Percentiles rank a stretch among this genome's conserved stretches.
Evolutionary conservation across 2,888 invertebrate genomes (phyloP).

Genomic region (Dolichopus griseipennis): DNA sequence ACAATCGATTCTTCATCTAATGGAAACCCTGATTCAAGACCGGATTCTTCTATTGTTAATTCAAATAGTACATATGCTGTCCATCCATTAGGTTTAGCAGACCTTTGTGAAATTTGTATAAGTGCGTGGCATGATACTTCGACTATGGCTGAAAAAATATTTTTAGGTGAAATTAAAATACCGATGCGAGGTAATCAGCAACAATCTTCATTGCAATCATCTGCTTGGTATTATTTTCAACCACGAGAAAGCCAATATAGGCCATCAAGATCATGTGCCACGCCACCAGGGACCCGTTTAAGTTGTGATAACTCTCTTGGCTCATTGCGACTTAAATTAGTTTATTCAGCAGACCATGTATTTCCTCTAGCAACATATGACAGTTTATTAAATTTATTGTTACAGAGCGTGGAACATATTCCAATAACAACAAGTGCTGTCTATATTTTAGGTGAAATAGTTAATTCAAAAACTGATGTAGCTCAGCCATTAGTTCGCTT

Average conservation of each 20-base stretch:
- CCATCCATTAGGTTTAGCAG: constrained; percentile 51
- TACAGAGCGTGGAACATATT: constrained; percentile 49
- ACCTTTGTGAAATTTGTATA: constrained; percentile 71
- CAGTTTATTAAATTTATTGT: constrained; percentile 63
- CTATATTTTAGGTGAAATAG: constrained; percentile 73
- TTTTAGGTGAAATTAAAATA: constrained; percentile 79
- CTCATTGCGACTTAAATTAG: constrained; percentile 73
- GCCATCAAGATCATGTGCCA: constrained; percentile 54
- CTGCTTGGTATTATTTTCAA: constrained; percentile 71
- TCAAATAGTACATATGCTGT: constrained; percentile 50
- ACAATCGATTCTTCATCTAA: constrained; percentile 43
- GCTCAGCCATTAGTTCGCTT: constrained; percentile 81
- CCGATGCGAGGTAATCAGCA: constrained; percentile 61
- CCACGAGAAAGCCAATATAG: constrained; percentile 57
- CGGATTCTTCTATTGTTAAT: constrained; percentile 27
- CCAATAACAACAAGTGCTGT: constrained; percentile 73
- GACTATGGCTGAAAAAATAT: constrained; percentile 65
- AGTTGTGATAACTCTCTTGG: constrained; percentile 58
- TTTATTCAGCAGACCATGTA: constrained; percentile 83
- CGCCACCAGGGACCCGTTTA: constrained; percentile 64
- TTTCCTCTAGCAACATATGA: constrained; percentile 76
- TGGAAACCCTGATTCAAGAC: constrained; percentile 40
- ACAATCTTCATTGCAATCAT: constrained; percentile 51
- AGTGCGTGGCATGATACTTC: constrained; percentile 78
- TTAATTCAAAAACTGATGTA: constrained; percentile 77